Base-by-base conservation (phyloP, 2,797 vertebrate species). In the Botia almorhae region DNA sequence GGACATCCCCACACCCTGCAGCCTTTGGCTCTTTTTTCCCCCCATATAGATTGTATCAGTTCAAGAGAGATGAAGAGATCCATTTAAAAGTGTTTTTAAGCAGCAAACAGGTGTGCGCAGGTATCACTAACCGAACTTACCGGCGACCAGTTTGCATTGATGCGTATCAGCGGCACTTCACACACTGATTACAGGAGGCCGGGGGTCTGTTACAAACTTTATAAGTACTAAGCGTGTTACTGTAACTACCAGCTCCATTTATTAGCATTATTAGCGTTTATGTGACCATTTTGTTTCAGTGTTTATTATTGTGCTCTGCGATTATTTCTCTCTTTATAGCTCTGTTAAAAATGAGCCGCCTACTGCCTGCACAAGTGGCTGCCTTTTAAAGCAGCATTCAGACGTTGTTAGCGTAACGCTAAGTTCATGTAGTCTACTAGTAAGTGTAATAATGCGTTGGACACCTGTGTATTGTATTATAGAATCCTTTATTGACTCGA, bases 1-100 rank as follows among this genome's bases (percentile, higher is more conserved):
- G 89, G 88, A 89, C 90, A 88, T 89, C 85, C 76, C 81, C 85
- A 84, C 61, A 48, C 82, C 80, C 77, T 81, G 48, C 74, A 79
- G 81, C 68, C 43, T 68, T 74, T 74, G 79, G 76, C 83, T 43
- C 23, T 26, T 26, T 81, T 68, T 6, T 7, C 13, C 11, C n/a
- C n/a, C 67, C 29, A 48, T 50, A 8, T 67, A 83, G 81, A 84
- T 85, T 55, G 2, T 80, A 83, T 85, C 80, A 80, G 50, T 60
- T 75, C 43, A 82, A 81, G 69, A 81, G 71, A 29, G n/a, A 50
- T 21, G 39, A 56, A 51, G 21, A 81, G 76, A 72, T 86, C 39
- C 69, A 61, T 68, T 74, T 53, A 50, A 39, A 48, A 17, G 65
- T 63, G 78, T 73, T 36, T 80, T 56, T 74, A 64, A 65, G 75